phyloP scores from a whole-genome alignment of 2,888 invertebrate species.

The Eupithecia centaureata region DNA sequence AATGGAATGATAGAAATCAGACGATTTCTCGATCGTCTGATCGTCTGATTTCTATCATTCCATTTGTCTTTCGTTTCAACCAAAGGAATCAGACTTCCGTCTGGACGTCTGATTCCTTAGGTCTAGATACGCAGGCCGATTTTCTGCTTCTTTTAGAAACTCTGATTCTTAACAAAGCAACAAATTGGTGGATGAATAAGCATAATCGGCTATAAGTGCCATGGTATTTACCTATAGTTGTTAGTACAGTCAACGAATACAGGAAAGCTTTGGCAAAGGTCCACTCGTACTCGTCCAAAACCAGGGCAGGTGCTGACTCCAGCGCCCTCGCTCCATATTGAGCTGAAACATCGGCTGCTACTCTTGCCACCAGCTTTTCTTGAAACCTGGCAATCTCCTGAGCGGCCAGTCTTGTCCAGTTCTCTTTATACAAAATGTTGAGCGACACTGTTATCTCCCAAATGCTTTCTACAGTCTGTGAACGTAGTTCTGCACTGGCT shows the following conservation, averaged over 20 bases:
- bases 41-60: too few relatives aligned
- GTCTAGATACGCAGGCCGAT: too few relatives aligned
- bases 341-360: constrained; percentile 89
- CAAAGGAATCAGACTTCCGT: too few relatives aligned
- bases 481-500: constrained; percentile 74
- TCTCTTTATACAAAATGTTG: constrained; percentile 94
- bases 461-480: constrained; percentile 92
- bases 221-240: constrained; percentile 90
- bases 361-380: constrained; percentile 90
- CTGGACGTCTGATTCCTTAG: too few relatives aligned
- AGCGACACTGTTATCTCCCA: constrained; percentile 95
- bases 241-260: constrained; percentile 96
- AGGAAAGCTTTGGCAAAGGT: constrained; percentile 95
- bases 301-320: constrained; percentile 73
- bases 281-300: constrained; percentile 89
- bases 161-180: neutral
- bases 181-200: neutral
- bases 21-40: too few relatives aligned
- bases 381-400: constrained; percentile 89
- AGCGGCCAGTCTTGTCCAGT: constrained; percentile 93
- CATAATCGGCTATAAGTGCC: neutral
- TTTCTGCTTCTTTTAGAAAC: too few relatives aligned
- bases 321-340: constrained; percentile 76
- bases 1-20: neutral
- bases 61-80: too few relatives aligned